Percentiles rank a stretch among this genome's conserved stretches.
Conservation (phyloP, 2,113 vertebrate species). For the Fregetta grallaria region DNA sequence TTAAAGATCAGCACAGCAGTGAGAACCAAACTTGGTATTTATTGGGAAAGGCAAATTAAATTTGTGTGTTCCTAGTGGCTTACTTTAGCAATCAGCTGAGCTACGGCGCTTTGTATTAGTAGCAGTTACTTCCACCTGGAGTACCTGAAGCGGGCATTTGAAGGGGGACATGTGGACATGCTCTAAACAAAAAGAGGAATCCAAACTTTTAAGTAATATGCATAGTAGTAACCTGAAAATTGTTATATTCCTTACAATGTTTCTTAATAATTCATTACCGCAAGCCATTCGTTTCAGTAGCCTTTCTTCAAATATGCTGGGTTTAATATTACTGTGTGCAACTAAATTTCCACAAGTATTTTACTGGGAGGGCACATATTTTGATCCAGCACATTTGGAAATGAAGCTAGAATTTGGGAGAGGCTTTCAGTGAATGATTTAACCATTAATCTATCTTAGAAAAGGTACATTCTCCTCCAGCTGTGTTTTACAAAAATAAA, state of each 20-base stretch:
- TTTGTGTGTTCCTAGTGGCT: background rate
- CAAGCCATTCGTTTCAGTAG: background rate
- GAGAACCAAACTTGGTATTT: background rate
- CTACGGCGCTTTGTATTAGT: background rate
- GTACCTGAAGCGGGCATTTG: background rate
- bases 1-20: background rate
- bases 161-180: background rate
- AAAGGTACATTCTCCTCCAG: background rate
- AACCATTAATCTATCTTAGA: background rate
- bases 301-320: background rate
- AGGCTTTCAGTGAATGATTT: background rate
- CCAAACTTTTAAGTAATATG: background rate
- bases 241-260: background rate
- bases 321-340: background rate
- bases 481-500: background rate
- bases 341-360: background rate
- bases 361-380: background rate
- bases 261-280: background rate
- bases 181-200: background rate
- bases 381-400: background rate
- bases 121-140: background rate
- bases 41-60: background rate
- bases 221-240: background rate
- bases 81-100: background rate
- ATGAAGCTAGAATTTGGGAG: background rate